These are phyloP conservation scores for Lacerta agilis DNA, from an alignment of 2,797 vertebrate species.

Conservation along the genomic window DNA sequence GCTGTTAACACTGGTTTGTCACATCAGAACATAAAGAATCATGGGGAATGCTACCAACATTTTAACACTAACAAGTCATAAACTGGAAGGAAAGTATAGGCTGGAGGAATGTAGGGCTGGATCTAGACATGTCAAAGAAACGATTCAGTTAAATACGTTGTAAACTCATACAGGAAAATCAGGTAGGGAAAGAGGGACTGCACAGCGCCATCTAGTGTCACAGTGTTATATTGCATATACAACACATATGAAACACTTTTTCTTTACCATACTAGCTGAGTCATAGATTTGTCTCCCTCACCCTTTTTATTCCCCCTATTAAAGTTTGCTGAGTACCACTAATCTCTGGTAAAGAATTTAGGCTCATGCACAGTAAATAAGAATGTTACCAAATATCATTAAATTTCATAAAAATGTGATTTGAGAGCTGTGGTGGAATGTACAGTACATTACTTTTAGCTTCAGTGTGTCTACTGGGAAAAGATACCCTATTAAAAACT, in stretches of 20 bases:
- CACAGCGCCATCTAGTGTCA: no score
- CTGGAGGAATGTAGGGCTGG: rapidly evolving
- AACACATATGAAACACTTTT: no score
- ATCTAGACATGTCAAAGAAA: no score
- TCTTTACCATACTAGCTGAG: no score
- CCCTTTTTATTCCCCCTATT: neutral
- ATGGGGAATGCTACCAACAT: neutral
- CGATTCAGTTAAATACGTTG: no score
- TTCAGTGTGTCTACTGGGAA: neutral
- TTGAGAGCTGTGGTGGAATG: neutral
- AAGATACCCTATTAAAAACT: constrained; percentile 12
- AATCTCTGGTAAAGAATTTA: neutral
- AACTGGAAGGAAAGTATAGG: neutral
- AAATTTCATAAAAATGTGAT: neutral
- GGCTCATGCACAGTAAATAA: neutral
- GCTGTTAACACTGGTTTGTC: neutral
- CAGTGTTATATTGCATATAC: no score
- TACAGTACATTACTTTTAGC: neutral
- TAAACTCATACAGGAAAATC: no score
- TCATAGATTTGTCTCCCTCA: neutral
- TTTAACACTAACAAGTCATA: neutral
- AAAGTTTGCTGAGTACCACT: neutral
- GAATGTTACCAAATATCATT: neutral
- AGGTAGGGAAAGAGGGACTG: no score
- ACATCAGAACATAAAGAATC: neutral